Evolutionary conservation across 2,888 invertebrate species (phyloP), one percentile per base, ranked within the genome.

Genomic region (Norana najaformis): DNA sequence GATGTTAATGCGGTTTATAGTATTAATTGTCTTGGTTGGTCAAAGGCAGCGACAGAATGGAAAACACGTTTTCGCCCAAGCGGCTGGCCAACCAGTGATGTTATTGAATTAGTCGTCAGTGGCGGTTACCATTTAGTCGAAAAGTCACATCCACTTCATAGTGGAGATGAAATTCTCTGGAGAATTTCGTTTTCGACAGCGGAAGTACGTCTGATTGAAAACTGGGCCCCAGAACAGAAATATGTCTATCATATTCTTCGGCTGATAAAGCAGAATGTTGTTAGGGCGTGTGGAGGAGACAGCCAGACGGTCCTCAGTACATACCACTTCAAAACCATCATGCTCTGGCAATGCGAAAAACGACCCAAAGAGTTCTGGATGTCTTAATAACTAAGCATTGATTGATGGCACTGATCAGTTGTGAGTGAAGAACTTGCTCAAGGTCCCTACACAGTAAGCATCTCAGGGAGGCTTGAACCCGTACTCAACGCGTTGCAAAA

Each of bases 311-410:
- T 36, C 23, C 85, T 85, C 1, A 35, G 85, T 16, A 85, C 85
- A 35, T 85, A 85, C 23, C 37, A 36, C 85, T 85, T 85, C 85
- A 85, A 85, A 37, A 85, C 85, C 37, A 20, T 85, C 36, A 85
- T 85, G 85, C 85, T 85, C 36, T 85, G 85, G 85, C 16, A 35
- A 36, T 85, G 85, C 37, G 85, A 85, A 85, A 36, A 85, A 16
- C 35, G 23, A 14, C 36, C 85, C 4, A 18, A 20, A n/a, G 36
- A 36, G 23, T 85, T 85, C 37, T 85, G 85, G 85, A 85, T 5
- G 13, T 23, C 30, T 36, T n/a, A n/a, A n/a, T n/a, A n/a, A n/a
- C n/a, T n/a, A n/a, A n/a, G n/a, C n/a, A n/a, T n/a, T n/a, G n/a
- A n/a, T n/a, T n/a, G n/a, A n/a, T n/a, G n/a, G n/a, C n/a, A n/a